Evolutionary conservation across 2,797 vertebrate species (phyloP).

Genomic region (Urosaurus nigricauda): DNA sequence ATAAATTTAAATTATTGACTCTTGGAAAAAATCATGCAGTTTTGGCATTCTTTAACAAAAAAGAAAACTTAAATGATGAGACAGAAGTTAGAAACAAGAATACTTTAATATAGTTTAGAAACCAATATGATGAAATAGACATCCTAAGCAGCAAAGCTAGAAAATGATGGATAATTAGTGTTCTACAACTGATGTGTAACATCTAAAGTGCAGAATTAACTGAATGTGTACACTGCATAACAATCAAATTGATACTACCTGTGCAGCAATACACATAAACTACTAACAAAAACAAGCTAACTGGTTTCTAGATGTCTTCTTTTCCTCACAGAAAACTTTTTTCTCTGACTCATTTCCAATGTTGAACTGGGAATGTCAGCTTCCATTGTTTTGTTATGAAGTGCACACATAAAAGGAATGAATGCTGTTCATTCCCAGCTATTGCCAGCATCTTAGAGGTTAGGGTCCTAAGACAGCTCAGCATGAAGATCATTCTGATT

Average conservation of each 20-base stretch:
- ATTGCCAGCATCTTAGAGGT: slow-evolving; percentile 65
- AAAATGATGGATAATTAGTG: neutral
- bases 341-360: slow-evolving; percentile 44
- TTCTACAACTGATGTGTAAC: neutral
- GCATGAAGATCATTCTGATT: slow-evolving; percentile 81
- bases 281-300: neutral
- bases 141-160: neutral
- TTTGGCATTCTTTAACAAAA: too few relatives aligned
- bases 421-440: slow-evolving; percentile 59
- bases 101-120: neutral
- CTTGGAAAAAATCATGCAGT: neutral
- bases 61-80: too few relatives aligned
- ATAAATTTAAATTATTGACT: neutral
- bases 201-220: neutral
- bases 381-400: slow-evolving; percentile 64
- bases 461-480: slow-evolving; percentile 66
- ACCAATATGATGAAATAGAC: neutral
- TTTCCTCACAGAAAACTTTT: neutral
- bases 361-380: slow-evolving; percentile 61
- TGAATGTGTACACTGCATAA: neutral
- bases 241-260: neutral
- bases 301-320: neutral
- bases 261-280: neutral
- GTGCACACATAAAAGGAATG: neutral
- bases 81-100: neutral